Conservation (phyloP, 2,888 invertebrate genomes). For the Melieria picta region DNA sequence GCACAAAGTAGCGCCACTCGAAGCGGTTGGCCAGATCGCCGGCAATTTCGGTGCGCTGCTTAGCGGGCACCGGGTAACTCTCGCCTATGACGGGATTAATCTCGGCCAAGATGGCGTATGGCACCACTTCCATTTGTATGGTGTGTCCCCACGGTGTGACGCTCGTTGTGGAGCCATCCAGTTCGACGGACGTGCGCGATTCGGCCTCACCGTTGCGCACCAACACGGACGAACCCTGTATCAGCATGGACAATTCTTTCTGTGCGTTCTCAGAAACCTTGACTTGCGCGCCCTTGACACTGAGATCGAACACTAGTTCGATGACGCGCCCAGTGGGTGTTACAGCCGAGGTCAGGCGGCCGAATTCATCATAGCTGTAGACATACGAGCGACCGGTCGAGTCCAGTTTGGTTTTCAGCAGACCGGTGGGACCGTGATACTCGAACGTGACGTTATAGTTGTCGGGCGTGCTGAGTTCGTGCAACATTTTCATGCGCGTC, state of each 20-base stretch:
- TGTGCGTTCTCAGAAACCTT: slow-evolving; percentile 84
- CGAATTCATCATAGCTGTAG: slow-evolving; percentile 95
- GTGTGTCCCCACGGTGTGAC: slow-evolving; percentile 88
- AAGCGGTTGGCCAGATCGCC: slow-evolving; percentile 92
- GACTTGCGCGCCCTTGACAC: slow-evolving; percentile 88
- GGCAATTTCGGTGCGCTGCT: slow-evolving; percentile 88
- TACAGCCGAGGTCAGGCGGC: slow-evolving; percentile 88
- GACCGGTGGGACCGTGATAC: slow-evolving; percentile 89
- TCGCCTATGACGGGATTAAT: slow-evolving; percentile 88
- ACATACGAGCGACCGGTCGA: slow-evolving; percentile 91
- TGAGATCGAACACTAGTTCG: slow-evolving; percentile 87
- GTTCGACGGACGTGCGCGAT: slow-evolving; percentile 80
- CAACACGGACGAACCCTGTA: slow-evolving; percentile 86
- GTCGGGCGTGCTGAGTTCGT: slow-evolving; percentile 90
- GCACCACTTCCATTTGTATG: slow-evolving; percentile 89
- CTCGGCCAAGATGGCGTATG: slow-evolving; percentile 89
- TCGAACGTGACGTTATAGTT: slow-evolving; percentile 94
- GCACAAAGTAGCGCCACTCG: slow-evolving; percentile 94
- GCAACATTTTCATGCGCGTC: slow-evolving; percentile 92
- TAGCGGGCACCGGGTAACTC: slow-evolving; percentile 90
- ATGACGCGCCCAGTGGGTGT: slow-evolving; percentile 96
- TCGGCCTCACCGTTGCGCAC: slow-evolving; percentile 86
- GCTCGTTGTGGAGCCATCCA: slow-evolving; percentile 85
- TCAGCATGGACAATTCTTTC: slow-evolving; percentile 84
- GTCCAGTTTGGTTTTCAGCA: slow-evolving; percentile 88